Conservation (phyloP, 2,888 invertebrate genomes). For the Tinea pellionella region DNA sequence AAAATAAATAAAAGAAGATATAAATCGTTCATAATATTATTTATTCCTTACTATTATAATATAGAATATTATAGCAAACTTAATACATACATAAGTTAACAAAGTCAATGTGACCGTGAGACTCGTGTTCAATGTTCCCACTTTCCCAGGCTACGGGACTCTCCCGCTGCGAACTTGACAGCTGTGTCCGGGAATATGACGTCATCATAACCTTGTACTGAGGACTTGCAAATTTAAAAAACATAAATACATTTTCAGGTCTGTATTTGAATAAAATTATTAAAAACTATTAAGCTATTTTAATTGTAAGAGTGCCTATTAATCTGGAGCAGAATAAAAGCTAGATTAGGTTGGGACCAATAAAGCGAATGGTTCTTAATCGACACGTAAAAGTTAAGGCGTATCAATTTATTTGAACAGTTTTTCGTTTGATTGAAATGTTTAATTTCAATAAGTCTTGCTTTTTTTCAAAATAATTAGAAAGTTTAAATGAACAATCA, state of each 20-base stretch:
- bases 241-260: no score
- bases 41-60: no score
- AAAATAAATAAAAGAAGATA: no score
- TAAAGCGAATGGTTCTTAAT: neutral
- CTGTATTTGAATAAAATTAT: no score
- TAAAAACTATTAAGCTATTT: no score
- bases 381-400: neutral
- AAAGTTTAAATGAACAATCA: neutral
- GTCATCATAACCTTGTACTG: conserved; percentile 13
- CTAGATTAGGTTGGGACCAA: neutral
- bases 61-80: no score
- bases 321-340: neutral
- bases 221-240: neutral
- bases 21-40: neutral
- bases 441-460: neutral
- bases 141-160: conserved; percentile 38
- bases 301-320: neutral
- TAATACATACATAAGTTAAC: neutral
- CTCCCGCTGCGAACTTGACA: conserved; percentile 20
- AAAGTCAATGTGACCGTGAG: conserved; percentile 8
- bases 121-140: conserved; percentile 24
- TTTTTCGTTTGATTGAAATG: neutral
- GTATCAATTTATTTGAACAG: neutral
- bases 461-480: no score
- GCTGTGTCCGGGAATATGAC: conserved; percentile 29